Conservation (phyloP, 1,140 invertebrate species). For the Steinernema feltiae region DNA sequence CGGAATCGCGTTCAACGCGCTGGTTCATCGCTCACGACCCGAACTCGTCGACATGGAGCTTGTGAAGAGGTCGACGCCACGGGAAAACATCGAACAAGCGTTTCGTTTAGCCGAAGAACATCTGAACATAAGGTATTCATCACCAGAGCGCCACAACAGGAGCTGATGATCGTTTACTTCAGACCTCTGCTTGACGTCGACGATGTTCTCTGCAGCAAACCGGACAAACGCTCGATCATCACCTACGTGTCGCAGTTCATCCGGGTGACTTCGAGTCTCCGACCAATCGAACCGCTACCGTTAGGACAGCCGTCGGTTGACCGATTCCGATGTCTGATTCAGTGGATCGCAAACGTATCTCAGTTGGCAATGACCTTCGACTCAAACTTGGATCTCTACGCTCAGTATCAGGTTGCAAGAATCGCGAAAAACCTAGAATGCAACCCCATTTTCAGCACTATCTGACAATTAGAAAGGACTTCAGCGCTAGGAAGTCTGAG, state of each 20-base stretch:
- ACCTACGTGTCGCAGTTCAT: slow-evolving; percentile 98
- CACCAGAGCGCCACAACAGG: too few relatives aligned
- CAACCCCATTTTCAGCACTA: not conserved
- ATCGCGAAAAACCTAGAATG: not conserved
- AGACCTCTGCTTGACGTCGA: slow-evolving; percentile 74
- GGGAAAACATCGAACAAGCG: slow-evolving; percentile 78
- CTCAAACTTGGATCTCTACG: not conserved
- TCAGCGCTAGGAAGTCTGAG: not conserved
- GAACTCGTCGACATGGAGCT: slow-evolving; percentile 77
- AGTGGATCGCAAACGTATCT: not conserved
- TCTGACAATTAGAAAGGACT: not conserved
- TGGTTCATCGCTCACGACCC: slow-evolving; percentile 88
- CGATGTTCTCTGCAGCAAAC: slow-evolving; percentile 90
- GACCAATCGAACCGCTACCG: not conserved
- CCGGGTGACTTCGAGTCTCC: slow-evolving; percentile 60
- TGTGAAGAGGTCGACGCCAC: slow-evolving; percentile 71
- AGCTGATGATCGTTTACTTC: slow-evolving; percentile 58
- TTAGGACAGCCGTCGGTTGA: not conserved
- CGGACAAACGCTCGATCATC: slow-evolving; percentile 98
- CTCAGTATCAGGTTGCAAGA: not conserved
- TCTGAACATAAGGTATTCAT: slow-evolving; percentile 64
- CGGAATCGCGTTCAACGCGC: slow-evolving; percentile 87
- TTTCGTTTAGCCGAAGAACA: slow-evolving; percentile 86
- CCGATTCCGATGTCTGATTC: not conserved
- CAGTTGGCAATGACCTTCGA: not conserved